phyloP scores from a whole-genome alignment of 2,113 vertebrate species.

The Addax nasomaculatus region DNA sequence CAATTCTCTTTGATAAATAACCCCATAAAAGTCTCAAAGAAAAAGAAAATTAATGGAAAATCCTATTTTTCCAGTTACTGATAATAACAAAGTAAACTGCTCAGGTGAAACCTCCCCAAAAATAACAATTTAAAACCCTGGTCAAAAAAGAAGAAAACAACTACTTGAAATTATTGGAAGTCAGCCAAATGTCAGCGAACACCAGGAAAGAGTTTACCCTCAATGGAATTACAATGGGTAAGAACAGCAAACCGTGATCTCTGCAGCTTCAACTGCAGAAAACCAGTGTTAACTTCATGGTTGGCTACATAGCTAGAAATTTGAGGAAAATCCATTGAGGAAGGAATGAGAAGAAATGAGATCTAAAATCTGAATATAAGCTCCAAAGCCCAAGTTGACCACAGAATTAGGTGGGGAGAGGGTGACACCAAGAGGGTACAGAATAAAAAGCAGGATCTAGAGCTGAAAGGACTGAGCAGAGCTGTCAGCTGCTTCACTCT shows the following conservation, averaged over 20 bases:
- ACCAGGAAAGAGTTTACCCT: neutral
- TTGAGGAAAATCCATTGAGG: neutral
- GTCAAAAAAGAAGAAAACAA: slow-evolving; percentile 8
- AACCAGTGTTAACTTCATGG: neutral
- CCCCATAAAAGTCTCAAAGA: slow-evolving; percentile 9
- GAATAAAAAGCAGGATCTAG: neutral
- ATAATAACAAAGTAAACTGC: neutral
- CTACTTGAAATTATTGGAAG: slow-evolving; percentile 3
- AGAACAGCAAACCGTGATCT: neutral
- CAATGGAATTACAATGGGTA: neutral
- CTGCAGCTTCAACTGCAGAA: neutral
- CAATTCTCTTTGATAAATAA: slow-evolving; percentile 1
- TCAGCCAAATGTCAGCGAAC: neutral
- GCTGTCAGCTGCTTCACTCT: neutral
- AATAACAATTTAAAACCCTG: slow-evolving; percentile 22
- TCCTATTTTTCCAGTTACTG: neutral
- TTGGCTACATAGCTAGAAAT: neutral
- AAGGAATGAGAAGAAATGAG: neutral
- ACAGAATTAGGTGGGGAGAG: neutral
- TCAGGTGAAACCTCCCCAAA: neutral
- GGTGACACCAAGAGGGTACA: neutral
- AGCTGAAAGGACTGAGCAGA: neutral
- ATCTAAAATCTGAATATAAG: neutral
- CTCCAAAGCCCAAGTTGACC: neutral
- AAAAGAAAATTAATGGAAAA: slow-evolving; percentile 30